These are phyloP conservation scores for Ennomos quercinarius DNA, from an alignment of 2,888 invertebrate species.

Conservation along the genomic window DNA sequence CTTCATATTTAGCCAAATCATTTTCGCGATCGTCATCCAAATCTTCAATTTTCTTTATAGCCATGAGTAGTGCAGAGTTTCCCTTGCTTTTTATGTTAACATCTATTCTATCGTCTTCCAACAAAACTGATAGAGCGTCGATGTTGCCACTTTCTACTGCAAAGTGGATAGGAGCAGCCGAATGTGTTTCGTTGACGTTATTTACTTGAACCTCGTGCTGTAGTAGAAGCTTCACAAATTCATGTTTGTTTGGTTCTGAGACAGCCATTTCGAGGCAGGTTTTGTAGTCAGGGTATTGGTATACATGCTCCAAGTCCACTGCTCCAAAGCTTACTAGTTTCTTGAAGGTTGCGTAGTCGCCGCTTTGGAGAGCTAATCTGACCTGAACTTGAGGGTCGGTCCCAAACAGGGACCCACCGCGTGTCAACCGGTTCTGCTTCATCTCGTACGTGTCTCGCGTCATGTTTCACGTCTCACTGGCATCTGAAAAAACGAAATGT, in stretches of 20 bases:
- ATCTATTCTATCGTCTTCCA: constrained; percentile 78
- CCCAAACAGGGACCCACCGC: constrained; percentile 77
- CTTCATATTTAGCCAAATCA: constrained; percentile 70
- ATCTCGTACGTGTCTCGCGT: constrained; percentile 80
- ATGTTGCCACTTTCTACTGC: constrained; percentile 84
- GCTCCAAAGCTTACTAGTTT: constrained; percentile 76
- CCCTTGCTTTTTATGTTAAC: constrained; percentile 81
- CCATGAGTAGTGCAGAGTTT: constrained; percentile 81
- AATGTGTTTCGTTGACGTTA: constrained; percentile 81
- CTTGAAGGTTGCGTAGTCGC: constrained; percentile 80
- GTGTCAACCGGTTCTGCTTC: constrained; percentile 68
- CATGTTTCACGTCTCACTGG: constrained; percentile 72
- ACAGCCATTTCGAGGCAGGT: constrained; percentile 87
- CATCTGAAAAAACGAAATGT: constrained; percentile 70
- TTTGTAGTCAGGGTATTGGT: constrained; percentile 85
- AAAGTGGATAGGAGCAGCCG: constrained; percentile 88
- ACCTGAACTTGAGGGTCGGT: constrained; percentile 79
- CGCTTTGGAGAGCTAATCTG: constrained; percentile 79
- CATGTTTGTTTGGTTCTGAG: constrained; percentile 73
- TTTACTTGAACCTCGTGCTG: constrained; percentile 87
- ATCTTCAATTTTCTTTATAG: constrained; percentile 80
- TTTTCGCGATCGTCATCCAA: constrained; percentile 77
- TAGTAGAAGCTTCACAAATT: constrained; percentile 85
- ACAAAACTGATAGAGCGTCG: constrained; percentile 73
- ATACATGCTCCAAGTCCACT: constrained; percentile 82